These are phyloP conservation scores for Pseudomyrmex dendroicus DNA, from an alignment of 1,140 invertebrate genomes.

Conservation along the genomic window DNA sequence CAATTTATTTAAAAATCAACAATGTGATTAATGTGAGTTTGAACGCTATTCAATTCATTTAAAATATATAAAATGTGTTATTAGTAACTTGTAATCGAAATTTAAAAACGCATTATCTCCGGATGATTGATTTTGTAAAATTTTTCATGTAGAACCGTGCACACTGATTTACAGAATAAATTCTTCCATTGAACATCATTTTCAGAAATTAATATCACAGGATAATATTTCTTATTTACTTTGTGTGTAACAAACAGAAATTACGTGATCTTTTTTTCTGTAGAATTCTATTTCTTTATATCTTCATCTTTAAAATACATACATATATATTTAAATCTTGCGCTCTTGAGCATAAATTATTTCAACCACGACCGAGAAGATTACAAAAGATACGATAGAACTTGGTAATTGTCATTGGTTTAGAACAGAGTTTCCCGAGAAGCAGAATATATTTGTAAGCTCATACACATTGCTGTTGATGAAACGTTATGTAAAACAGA, in stretches of 20 bases:
- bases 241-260: not conserved
- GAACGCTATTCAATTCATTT: not conserved
- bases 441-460: conserved; percentile 10
- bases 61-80: not conserved
- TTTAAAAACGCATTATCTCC: not conserved
- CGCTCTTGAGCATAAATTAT: conserved; percentile 4
- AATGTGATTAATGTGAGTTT: too few relatives aligned
- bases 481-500: conserved; percentile 28
- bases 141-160: too few relatives aligned
- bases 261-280: not conserved
- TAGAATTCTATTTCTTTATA: not conserved
- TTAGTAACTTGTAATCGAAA: not conserved
- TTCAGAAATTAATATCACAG: too few relatives aligned
- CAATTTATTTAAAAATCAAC: too few relatives aligned
- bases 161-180: too few relatives aligned
- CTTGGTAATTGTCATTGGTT: not conserved
- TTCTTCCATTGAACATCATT: too few relatives aligned
- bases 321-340: not conserved
- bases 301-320: not conserved
- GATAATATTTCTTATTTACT: not conserved
- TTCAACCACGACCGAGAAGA: not conserved
- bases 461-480: not conserved
- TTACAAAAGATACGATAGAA: not conserved
- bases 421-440: not conserved
- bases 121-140: too few relatives aligned